These are phyloP conservation scores for Dendrolimus pini DNA, from an alignment of 2,888 invertebrate genomes.

Conservation along the genomic window DNA sequence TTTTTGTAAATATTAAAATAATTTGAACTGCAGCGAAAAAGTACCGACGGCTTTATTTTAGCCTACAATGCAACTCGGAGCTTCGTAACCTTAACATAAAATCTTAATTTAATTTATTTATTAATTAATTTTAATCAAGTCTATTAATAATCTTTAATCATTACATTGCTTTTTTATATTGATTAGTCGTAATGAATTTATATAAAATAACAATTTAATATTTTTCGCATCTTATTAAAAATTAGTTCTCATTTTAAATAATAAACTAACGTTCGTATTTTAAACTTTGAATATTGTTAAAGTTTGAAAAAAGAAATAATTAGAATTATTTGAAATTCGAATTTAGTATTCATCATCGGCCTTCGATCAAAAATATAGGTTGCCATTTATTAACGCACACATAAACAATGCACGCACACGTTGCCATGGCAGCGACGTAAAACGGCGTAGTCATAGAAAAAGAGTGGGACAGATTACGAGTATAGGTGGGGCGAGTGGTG, in stretches of 20 bases:
- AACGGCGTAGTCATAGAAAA: conserved; percentile 61
- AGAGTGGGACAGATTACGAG: conserved; percentile 70
- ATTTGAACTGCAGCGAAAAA: conserved; percentile 20
- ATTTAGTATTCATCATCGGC: conserved; percentile 44
- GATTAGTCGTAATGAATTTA: too few relatives aligned
- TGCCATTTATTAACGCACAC: conserved; percentile 69
- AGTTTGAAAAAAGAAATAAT: not conserved
- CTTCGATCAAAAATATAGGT: conserved; percentile 71
- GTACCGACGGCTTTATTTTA: conserved; percentile 69
- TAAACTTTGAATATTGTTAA: not conserved
- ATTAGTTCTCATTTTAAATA: not conserved
- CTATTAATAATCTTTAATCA: conserved; percentile 12
- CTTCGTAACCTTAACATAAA: conserved; percentile 21
- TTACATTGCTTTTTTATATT: too few relatives aligned
- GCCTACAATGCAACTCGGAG: conserved; percentile 54
- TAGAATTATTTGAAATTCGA: conserved; percentile 30
- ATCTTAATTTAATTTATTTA: conserved; percentile 4
- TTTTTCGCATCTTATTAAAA: conserved; percentile 1
- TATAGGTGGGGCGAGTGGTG: conserved; percentile 54
- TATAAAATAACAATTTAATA: too few relatives aligned
- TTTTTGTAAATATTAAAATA: not conserved
- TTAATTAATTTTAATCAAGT: not conserved
- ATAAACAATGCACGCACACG: conserved; percentile 43
- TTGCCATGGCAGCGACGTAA: conserved; percentile 25
- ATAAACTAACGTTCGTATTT: not conserved